Conservation (phyloP, 53 echinoderm and acorn worm species). For the Temnopleurus reevesii region DNA sequence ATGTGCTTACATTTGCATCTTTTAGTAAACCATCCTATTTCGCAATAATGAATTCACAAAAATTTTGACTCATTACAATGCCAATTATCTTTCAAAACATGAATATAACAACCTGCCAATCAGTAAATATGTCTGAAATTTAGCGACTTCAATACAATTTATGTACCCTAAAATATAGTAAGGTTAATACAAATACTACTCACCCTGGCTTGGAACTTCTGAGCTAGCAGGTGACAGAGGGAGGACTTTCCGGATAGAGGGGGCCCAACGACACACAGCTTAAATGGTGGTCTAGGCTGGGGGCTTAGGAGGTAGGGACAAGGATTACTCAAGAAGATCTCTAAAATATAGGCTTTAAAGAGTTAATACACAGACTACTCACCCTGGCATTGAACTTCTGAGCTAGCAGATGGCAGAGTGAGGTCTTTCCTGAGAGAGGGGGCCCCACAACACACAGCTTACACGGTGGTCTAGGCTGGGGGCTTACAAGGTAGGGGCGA, state of each 20-base stretch:
- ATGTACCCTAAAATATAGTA: no score
- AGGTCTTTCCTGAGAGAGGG: constrained; percentile 89
- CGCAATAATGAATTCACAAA: no score
- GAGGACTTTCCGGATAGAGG: constrained; percentile 93
- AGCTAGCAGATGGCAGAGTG: constrained; percentile 85
- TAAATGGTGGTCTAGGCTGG: constrained; percentile 96
- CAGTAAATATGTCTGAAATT: no score
- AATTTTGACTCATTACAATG: no score
- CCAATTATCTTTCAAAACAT: no score
- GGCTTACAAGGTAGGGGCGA: constrained; percentile 89
- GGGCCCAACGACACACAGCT: constrained; percentile 90
- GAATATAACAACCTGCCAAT: no score
- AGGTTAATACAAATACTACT: no score
- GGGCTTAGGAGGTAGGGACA: constrained; percentile 93
- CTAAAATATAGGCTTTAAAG: constrained; percentile 85
- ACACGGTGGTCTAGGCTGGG: constrained; percentile 97
- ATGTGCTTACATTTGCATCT: no score
- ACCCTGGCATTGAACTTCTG: constrained; percentile 95
- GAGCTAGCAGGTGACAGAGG: constrained; percentile 83
- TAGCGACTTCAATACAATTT: no score
- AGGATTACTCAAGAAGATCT: constrained; percentile 93
- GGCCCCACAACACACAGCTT: constrained; percentile 93
- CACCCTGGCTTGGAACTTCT: constrained; percentile 92
- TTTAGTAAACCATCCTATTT: no score
- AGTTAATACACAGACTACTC: not conserved